Conservation (phyloP, 2,113 vertebrate species). For the Mobula hypostoma region DNA sequence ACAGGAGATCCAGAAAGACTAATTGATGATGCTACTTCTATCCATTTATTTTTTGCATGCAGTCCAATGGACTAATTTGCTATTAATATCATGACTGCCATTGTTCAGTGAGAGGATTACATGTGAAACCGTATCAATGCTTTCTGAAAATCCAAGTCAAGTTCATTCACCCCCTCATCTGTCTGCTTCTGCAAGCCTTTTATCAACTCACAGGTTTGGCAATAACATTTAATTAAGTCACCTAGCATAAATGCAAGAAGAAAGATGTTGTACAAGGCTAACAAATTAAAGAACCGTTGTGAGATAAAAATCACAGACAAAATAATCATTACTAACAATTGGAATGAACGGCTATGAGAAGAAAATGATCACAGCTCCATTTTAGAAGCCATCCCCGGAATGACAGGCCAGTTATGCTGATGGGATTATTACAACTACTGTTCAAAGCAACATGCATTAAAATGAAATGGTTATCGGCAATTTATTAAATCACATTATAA, state of each 20-base stretch:
- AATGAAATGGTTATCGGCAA: slow-evolving; percentile 36
- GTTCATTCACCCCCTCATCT: background rate
- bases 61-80: slow-evolving; percentile 18
- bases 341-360: slow-evolving; percentile 13
- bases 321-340: slow-evolving; percentile 37
- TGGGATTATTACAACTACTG: slow-evolving; percentile 38
- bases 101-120: background rate
- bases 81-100: background rate
- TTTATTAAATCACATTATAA: slow-evolving; percentile 38
- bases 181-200: slow-evolving; percentile 19
- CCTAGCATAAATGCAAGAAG: slow-evolving; percentile 21
- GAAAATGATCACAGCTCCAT: slow-evolving; percentile 15
- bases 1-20: background rate
- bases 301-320: slow-evolving; percentile 35
- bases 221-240: slow-evolving; percentile 30
- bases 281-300: slow-evolving; percentile 35
- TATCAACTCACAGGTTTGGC: slow-evolving; percentile 18
- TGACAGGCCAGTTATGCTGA: slow-evolving; percentile 35
- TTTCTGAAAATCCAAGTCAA: slow-evolving; percentile 12
- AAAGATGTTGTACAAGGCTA: slow-evolving; percentile 29
- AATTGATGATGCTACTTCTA: background rate
- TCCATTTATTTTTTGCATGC: background rate
- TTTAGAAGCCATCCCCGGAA: slow-evolving; percentile 32
- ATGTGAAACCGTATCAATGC: background rate
- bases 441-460: slow-evolving; percentile 37